Conservation (phyloP, 2,113 vertebrate species). For the Thermophis baileyi region DNA sequence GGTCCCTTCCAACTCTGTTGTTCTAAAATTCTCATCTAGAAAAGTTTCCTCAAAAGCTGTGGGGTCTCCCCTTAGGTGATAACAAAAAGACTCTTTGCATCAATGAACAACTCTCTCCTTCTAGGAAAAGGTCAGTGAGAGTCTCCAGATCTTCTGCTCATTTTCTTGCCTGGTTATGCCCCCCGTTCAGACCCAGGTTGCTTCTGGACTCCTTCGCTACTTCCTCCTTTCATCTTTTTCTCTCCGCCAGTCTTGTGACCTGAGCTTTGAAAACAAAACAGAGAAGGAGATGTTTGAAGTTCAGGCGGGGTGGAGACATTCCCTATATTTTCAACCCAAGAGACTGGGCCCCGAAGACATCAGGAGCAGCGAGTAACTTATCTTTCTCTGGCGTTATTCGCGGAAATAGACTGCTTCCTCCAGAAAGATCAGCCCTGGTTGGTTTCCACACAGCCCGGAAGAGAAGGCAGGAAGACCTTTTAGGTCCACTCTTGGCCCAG, state of each 20-base stretch:
- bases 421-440: constrained; percentile 24
- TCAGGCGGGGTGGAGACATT: neutral
- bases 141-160: too few relatives aligned
- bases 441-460: too few relatives aligned
- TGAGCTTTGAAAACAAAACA: neutral
- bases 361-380: constrained; percentile 42
- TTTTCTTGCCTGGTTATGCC: too few relatives aligned
- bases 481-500: neutral
- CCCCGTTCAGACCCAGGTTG: neutral
- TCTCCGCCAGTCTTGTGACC: neutral
- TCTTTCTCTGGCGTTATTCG: constrained; percentile 51
- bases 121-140: too few relatives aligned
- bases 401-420: constrained; percentile 27
- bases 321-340: neutral
- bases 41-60: too few relatives aligned
- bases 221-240: too few relatives aligned
- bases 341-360: constrained; percentile 46
- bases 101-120: too few relatives aligned
- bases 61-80: too few relatives aligned
- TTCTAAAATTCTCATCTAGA: too few relatives aligned
- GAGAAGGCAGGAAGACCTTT: constrained; percentile 33
- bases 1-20: too few relatives aligned
- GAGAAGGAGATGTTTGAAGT: neutral
- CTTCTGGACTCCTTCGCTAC: neutral
- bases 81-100: too few relatives aligned